Evolutionary conservation across 2,113 vertebrate species (phyloP).

Genomic region (Neofelis nebulosa): DNA sequence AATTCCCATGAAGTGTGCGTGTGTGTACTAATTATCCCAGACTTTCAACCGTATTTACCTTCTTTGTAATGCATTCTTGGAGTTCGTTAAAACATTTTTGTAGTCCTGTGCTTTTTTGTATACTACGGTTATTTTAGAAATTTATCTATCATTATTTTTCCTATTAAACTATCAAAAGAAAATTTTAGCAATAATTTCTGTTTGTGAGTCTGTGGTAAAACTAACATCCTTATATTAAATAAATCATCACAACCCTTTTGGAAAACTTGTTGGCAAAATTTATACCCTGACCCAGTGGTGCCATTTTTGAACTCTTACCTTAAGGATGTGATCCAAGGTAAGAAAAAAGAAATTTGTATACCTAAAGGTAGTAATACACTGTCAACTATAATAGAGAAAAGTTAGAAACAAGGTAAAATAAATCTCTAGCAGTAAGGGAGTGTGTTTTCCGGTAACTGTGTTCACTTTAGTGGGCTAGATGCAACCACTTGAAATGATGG

Average conservation of each 20-base stretch:
- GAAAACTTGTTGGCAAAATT: not conserved
- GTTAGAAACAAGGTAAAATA: not conserved
- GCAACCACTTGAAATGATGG: not conserved
- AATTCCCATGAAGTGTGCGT: slow-evolving; percentile 50
- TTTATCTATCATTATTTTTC: not conserved
- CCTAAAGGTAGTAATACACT: not conserved
- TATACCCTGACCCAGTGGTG: not conserved
- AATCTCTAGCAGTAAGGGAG: not conserved
- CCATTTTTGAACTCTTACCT: not conserved
- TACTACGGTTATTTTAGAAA: not conserved
- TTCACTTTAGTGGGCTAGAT: not conserved
- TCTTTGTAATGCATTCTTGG: not conserved
- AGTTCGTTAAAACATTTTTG: not conserved
- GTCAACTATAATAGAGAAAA: not conserved
- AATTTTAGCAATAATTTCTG: not conserved
- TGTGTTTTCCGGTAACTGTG: not conserved
- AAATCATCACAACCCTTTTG: not conserved
- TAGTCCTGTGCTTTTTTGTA: not conserved
- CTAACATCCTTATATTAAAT: not conserved
- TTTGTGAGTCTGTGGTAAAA: not conserved
- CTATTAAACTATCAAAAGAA: not conserved
- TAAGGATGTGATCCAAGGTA: not conserved
- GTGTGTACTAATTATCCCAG: slow-evolving; percentile 49
- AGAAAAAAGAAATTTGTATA: not conserved
- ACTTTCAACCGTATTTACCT: not conserved